phyloP scores from a whole-genome alignment of 2,113 vertebrate genomes.

The Myrmecophaga tridactyla region DNA sequence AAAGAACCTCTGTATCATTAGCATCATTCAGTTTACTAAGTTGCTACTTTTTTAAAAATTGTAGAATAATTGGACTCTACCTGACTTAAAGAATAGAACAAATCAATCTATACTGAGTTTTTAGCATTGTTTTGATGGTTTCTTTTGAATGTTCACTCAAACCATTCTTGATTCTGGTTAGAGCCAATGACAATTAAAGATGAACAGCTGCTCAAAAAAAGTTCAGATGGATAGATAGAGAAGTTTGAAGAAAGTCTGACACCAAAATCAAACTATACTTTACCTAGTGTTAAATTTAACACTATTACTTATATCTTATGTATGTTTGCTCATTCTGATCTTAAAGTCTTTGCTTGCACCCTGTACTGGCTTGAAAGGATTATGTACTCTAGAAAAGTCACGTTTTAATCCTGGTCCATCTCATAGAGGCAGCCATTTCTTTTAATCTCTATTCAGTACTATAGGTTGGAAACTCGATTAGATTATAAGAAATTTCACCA shows the following conservation, averaged over 20 bases:
- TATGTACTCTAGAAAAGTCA: too few relatives aligned
- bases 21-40: neutral
- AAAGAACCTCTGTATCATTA: neutral
- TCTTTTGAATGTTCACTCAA: neutral
- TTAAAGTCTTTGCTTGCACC: neutral
- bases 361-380: too few relatives aligned
- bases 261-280: conserved; percentile 37
- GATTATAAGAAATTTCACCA: too few relatives aligned
- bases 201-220: conserved; percentile 31
- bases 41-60: neutral
- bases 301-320: neutral
- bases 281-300: neutral
- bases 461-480: too few relatives aligned
- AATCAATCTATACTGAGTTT: conserved; percentile 27
- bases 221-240: neutral
- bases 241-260: conserved; percentile 18
- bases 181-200: neutral
- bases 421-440: too few relatives aligned
- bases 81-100: neutral
- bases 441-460: too few relatives aligned
- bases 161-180: neutral
- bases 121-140: neutral
- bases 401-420: too few relatives aligned
- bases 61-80: neutral
- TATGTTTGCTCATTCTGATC: neutral